Percentiles rank a stretch among this genome's conserved stretches.
phyloP scores from a whole-genome alignment of 2,113 vertebrate species.

The Sterrhoptilus dennistouni region DNA sequence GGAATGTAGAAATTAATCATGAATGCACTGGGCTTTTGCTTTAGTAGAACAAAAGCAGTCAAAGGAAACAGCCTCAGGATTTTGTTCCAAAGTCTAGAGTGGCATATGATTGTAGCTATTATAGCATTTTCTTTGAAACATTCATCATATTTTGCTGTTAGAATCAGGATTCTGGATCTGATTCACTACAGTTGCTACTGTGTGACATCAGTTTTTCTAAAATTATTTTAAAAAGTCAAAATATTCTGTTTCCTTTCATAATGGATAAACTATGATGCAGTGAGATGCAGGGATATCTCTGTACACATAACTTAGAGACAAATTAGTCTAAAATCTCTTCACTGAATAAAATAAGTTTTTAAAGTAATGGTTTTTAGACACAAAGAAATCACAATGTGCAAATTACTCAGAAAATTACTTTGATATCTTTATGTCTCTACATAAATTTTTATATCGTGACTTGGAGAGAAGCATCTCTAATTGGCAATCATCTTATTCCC shows the following conservation, averaged over 20 bases:
- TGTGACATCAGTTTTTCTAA: not conserved
- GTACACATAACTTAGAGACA: not conserved
- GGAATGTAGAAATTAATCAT: not conserved
- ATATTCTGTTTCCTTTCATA: not conserved
- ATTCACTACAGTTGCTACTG: not conserved
- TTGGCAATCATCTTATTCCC: not conserved
- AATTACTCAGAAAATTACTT: not conserved
- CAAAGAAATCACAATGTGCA: not conserved
- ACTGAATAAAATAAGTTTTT: not conserved
- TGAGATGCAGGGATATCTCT: not conserved
- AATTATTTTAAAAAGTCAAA: not conserved
- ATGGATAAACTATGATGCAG: not conserved
- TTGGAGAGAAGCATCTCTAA: not conserved
- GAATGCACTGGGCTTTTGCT: not conserved
- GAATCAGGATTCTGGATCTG: not conserved
- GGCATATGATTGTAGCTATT: not conserved
- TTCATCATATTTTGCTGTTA: not conserved
- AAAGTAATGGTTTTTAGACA: not conserved
- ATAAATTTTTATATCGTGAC: not conserved
- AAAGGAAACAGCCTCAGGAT: not conserved
- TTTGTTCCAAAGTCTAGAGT: not conserved
- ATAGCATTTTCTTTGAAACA: not conserved
- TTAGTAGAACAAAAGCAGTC: not conserved
- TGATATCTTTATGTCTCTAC: not conserved
- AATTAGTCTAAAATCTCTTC: not conserved